Base-by-base conservation (phyloP, 2,113 vertebrate genomes). In the Steatornis caripensis region DNA sequence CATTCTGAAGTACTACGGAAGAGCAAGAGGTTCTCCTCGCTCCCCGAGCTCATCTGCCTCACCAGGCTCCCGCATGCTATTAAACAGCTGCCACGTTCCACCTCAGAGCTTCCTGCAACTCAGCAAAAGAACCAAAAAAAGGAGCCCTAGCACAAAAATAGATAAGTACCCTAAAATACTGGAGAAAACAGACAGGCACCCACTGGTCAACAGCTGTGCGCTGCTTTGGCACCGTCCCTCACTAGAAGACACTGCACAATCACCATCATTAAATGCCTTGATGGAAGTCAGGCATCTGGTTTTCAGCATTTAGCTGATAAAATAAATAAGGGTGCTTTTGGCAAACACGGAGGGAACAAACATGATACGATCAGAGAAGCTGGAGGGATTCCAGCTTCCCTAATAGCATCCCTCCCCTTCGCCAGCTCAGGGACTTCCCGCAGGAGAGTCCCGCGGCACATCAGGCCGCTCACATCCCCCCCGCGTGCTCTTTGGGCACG, bases 291-390 rank as follows among this genome's bases (percentile, higher is more conserved):
- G 92, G 93, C 94, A 95, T 90, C 88, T 89, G 94, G 43, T 92
- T 88, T 95, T 46, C 88, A 70, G 89, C 77, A 30, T 91, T 94
- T 93, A 83, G 93, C 89, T 97, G 96, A 95, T 85, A 85, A 96
- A 96, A 92, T 91, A 97, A 95, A 96, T 48, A 84, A 97, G 93
- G 95, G 87, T 95, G 97, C 94, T 94, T 90, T 51, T 93, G 94
- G 92, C 90, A 82, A 82, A 79, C 54, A n/a, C 2, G 0, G 48
- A 72, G 54, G 84, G 92, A 96, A 89, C 95, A 98, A 98, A 97
- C 97, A 95, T 37, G 83, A 93, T 83, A 71, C 57, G 57, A 97
- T 75, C 37, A 62, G 65, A 55, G 70, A 57, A 65, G 65, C 79
- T 95, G 96, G 96, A 96, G 76, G 57, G 75, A 62, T 72, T 97